Evolutionary conservation across 2,113 vertebrate species (phyloP).

Genomic region (Rhegmatorhina hoffmannsi): DNA sequence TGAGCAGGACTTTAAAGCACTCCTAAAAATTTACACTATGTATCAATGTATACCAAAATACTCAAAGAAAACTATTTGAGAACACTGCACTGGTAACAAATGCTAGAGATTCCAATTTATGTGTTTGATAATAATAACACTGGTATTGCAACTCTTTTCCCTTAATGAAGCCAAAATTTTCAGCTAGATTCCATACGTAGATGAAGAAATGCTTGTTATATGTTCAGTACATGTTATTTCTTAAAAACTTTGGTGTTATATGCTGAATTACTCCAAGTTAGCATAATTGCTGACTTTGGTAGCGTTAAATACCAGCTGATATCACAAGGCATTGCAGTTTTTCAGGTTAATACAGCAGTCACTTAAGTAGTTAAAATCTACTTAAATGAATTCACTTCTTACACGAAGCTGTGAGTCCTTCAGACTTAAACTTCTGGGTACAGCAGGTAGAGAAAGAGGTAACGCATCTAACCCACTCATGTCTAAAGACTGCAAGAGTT

Average conservation of each 20-base stretch:
- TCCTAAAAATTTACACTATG: background rate
- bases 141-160: background rate
- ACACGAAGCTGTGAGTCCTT: background rate
- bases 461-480: background rate
- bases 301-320: background rate
- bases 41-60: background rate
- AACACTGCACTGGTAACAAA: background rate
- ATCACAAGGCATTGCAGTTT: background rate
- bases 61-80: constrained; percentile 12
- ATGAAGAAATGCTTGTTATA: background rate
- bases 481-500: background rate
- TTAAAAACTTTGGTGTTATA: background rate
- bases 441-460: background rate
- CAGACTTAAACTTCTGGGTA: background rate
- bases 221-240: background rate
- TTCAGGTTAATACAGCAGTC: background rate
- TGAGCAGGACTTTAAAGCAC: background rate
- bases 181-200: background rate
- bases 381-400: background rate
- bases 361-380: background rate
- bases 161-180: background rate
- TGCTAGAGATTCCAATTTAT: background rate
- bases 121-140: background rate
- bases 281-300: background rate
- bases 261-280: background rate